Base-by-base conservation (phyloP, 2,888 invertebrate species). In the Lasioglossum lativentre region DNA sequence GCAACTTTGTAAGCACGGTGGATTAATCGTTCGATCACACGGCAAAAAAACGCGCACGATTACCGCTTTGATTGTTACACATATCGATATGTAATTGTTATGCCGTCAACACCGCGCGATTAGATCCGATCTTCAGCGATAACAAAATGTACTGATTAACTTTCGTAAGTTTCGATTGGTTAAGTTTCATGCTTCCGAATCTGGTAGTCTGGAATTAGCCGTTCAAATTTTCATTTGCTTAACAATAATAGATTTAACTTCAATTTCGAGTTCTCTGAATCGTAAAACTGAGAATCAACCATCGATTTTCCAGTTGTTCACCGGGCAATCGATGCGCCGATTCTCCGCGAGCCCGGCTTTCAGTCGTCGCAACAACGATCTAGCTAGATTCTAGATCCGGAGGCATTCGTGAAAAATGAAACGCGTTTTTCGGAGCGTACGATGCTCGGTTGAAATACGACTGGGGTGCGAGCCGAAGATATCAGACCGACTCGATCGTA, bases 381-480 rank as follows among this genome's bases (percentile, higher is more conserved):
- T 27, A 19, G 42, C 23, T 27, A 19, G 42, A 63, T 78, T 45
- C 42, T 52, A 19, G 47, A n/a, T n/a, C 56, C 12, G 4, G 10
- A 27, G 14, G 27, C 12, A 5, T 5, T 59, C 0, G 47, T 23
- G 14, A 12, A 16, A 6, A 19, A n/a, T 23, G 45, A 45, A 47
- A 27, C 6, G 38, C 27, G 40, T 34, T 47, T 34, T 47, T 47
- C 30, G 30, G 47, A 19, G 10, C 47, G 76, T 27, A 47, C 47
- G 14, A 23, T 27, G 8, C 19, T 27, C 38, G 19, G 66, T 30
- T 45, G 78, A 78, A 63, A 72, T 59, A 71, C 42, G 78, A 42
- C 59, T 30, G 14, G 78, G 59, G 30, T 72, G 78, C 42, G 16
- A 12, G 34, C 19, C 30, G 42, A 30, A 78, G 78, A 78, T 73